Evolutionary conservation across 2,113 vertebrate species (phyloP).

Genomic region (Dasyprocta punctata): DNA sequence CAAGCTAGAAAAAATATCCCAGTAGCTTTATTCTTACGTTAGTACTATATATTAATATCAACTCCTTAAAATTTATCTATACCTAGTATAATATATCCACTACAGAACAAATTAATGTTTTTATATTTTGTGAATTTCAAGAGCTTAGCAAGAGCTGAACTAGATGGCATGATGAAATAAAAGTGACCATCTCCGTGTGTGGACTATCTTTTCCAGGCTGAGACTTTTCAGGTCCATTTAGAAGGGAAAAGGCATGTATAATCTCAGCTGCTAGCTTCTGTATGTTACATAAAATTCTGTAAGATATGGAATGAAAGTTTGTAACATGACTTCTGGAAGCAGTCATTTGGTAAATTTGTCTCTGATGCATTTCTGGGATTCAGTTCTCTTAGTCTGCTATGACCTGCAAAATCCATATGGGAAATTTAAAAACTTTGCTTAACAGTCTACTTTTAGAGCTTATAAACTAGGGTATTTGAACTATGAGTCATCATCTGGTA

Average conservation of each 20-base stretch:
- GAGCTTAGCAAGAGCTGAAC: not conserved
- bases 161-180: not conserved
- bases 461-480: slow-evolving; percentile 15
- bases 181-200: not conserved
- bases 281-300: not conserved
- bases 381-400: not conserved
- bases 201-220: not conserved
- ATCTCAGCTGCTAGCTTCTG: not conserved
- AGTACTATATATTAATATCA: not conserved
- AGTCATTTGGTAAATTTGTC: slow-evolving; percentile 36
- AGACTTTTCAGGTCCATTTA: not conserved
- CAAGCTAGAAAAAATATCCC: not conserved
- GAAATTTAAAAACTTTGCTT: slow-evolving; percentile 45
- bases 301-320: not conserved
- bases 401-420: slow-evolving; percentile 17
- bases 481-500: slow-evolving; percentile 53
- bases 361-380: not conserved
- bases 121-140: not conserved
- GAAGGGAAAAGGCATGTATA: not conserved
- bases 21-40: not conserved
- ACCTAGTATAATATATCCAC: not conserved
- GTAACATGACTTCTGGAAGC: not conserved
- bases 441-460: slow-evolving; percentile 42
- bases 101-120: slow-evolving; percentile 4
- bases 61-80: not conserved